Conservation (phyloP, 2,888 invertebrate genomes). For the Parasteatoda lunata region DNA sequence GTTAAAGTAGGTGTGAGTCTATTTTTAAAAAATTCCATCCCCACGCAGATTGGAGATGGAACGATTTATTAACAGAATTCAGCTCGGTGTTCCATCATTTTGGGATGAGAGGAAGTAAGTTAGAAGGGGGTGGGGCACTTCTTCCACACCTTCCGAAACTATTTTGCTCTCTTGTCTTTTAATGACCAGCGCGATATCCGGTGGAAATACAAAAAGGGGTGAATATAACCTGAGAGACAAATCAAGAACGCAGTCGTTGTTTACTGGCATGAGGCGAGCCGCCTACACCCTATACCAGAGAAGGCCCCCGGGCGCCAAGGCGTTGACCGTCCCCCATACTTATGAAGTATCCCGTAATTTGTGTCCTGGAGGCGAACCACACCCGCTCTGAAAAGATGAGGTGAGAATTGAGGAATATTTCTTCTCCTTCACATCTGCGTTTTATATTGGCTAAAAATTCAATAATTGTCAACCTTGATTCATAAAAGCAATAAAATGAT, state of each 20-base stretch:
- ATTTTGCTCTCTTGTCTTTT: conserved; percentile 19
- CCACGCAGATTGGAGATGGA: neutral
- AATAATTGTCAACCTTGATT: too few species aligned
- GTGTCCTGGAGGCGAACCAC: conserved; percentile 18
- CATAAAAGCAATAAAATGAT: too few species aligned
- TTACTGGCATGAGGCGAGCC: conserved; percentile 16
- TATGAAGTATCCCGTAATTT: conserved; percentile 54
- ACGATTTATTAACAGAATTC: conserved; percentile 36
- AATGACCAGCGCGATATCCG: conserved; percentile 54
- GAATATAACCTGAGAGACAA: conserved; percentile 14
- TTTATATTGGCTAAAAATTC: too few species aligned
- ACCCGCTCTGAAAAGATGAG: conserved; percentile 16
- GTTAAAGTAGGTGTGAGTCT: neutral
- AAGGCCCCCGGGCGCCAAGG: conserved; percentile 48
- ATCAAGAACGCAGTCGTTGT: conserved; percentile 15
- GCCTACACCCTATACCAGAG: conserved; percentile 39
- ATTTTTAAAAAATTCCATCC: neutral
- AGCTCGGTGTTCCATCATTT: conserved; percentile 24
- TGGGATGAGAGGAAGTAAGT: neutral
- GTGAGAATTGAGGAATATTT: neutral
- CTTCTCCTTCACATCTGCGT: neutral
- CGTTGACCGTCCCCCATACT: conserved; percentile 13
- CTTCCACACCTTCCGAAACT: conserved; percentile 52
- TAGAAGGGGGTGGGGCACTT: conserved; percentile 13
- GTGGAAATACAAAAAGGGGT: conserved; percentile 51